Evolutionary conservation across 2,797 vertebrate species (phyloP).

Genomic region (Steatocranus sp.): DNA sequence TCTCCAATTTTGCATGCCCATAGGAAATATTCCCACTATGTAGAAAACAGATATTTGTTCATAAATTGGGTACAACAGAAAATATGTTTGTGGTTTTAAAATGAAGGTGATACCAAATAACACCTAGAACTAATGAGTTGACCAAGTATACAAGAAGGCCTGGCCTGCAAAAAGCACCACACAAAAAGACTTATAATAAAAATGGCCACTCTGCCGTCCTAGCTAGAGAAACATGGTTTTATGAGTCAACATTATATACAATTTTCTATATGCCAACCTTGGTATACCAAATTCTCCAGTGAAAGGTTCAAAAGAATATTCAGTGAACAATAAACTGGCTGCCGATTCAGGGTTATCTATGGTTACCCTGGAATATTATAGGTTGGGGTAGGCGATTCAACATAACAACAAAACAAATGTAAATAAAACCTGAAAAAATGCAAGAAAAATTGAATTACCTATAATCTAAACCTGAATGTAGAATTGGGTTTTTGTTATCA

Average conservation of each 20-base stretch:
- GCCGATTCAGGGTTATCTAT: not conserved
- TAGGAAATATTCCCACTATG: not conserved
- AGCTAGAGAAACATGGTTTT: not conserved
- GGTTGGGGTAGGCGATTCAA: not conserved
- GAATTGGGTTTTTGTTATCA: conserved; percentile 26
- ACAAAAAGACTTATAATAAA: not conserved
- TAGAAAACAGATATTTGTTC: not conserved
- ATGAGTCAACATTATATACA: not conserved
- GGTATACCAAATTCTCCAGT: not conserved
- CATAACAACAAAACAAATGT: not conserved
- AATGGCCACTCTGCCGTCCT: not conserved
- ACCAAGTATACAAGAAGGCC: not conserved
- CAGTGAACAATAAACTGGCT: not conserved
- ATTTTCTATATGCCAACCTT: not conserved
- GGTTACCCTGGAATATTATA: not conserved
- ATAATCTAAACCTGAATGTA: conserved; percentile 5
- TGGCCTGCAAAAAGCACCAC: not conserved
- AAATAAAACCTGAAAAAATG: not conserved
- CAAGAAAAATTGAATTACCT: conserved; percentile 4
- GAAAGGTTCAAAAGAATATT: not conserved
- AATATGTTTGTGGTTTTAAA: not conserved
- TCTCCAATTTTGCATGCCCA: not conserved
- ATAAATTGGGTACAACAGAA: not conserved
- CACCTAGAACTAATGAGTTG: not conserved
- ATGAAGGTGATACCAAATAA: not conserved